A percentile compares a stretch with the other conserved stretches of the same genome.
phyloP scores from a whole-genome alignment of 2,113 vertebrate genomes.

The Cercocebus atys region DNA sequence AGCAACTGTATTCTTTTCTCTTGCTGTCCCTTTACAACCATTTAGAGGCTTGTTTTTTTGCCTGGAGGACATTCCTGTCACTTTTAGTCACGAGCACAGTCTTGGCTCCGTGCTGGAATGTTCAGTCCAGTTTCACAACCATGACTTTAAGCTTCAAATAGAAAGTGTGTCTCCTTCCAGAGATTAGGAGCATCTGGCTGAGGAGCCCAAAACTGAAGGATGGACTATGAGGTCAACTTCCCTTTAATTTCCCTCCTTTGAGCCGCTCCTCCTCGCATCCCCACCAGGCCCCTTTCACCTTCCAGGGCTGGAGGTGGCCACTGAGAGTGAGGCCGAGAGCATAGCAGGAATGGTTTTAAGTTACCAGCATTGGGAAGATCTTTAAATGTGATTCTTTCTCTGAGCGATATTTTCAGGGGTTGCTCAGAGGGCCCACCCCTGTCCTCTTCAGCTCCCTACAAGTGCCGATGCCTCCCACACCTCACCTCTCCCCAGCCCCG shows the following conservation, averaged over 20 bases:
- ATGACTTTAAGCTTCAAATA: not conserved
- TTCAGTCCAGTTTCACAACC: not conserved
- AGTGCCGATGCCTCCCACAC: accelerated
- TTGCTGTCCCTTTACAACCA: not conserved
- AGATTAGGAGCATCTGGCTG: not conserved
- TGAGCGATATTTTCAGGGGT: not conserved
- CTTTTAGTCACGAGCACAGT: not conserved
- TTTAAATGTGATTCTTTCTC: not conserved
- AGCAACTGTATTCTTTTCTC: not conserved
- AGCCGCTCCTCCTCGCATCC: not conserved
- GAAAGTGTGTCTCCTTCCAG: not conserved
- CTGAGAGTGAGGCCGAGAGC: not conserved
- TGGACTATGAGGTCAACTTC: not conserved
- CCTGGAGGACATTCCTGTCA: not conserved
- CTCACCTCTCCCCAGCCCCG: too few relatives aligned
- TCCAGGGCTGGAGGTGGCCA: not conserved
- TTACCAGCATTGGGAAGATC: not conserved
- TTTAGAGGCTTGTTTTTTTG: not conserved
- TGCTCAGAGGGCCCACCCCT: not conserved
- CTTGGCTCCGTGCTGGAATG: not conserved
- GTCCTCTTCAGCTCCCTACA: not conserved
- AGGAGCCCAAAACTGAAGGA: not conserved
- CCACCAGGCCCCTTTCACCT: not conserved
- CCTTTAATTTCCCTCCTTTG: not conserved
- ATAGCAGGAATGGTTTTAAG: not conserved